Evolutionary conservation across 2,797 vertebrate genomes (phyloP).

Genomic region (Mus minutoides): DNA sequence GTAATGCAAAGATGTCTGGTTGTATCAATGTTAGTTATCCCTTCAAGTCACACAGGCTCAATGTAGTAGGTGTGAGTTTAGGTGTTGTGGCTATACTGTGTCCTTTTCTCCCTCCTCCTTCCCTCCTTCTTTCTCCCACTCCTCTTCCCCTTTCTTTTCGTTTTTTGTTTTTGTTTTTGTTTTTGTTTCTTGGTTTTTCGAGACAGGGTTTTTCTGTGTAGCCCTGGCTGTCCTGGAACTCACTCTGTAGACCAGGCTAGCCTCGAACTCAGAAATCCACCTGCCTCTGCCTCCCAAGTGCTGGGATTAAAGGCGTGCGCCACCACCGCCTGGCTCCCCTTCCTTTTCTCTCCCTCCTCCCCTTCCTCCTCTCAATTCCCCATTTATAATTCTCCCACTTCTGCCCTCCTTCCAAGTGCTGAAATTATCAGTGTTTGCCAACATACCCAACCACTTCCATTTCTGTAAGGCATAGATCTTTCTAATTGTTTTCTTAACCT

Average conservation of each 20-base stretch:
- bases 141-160: not conserved
- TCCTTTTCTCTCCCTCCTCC: not conserved
- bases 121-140: too few species aligned
- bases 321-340: too few species aligned
- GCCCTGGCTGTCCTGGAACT: too few species aligned
- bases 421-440: not conserved
- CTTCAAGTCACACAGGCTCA: not conserved
- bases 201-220: too few species aligned
- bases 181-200: too few species aligned
- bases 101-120: not conserved
- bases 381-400: not conserved
- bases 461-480: not conserved
- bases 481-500: not conserved
- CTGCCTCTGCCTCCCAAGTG: too few species aligned
- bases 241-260: too few species aligned
- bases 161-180: too few species aligned
- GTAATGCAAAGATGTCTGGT: not conserved
- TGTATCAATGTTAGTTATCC: not conserved
- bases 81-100: not conserved
- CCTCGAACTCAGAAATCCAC: too few species aligned
- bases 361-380: not conserved
- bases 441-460: not conserved
- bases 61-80: not conserved
- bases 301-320: too few species aligned
- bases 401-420: not conserved